Evolutionary conservation across 2,113 vertebrate species (phyloP).

Genomic region (Rhombomys opimus): DNA sequence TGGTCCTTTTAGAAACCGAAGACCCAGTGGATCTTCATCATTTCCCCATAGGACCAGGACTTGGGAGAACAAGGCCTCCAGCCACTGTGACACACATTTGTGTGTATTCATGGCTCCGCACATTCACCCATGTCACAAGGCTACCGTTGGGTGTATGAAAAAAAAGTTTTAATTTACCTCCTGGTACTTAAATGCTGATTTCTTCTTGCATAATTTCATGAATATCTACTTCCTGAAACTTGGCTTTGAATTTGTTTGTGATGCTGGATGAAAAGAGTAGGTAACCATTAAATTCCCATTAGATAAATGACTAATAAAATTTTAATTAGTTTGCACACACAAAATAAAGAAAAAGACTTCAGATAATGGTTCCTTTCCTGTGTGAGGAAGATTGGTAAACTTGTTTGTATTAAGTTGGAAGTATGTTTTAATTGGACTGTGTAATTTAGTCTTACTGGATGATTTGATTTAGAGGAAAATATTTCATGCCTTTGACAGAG

Average conservation of each 20-base stretch:
- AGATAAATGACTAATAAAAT: constrained; percentile 57
- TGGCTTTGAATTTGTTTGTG: constrained; percentile 54
- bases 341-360: constrained; percentile 42
- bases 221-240: constrained; percentile 32
- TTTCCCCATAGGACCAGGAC: neutral
- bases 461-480: constrained; percentile 63
- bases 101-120: accelerated
- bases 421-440: constrained; percentile 56
- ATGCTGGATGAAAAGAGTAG: constrained; percentile 27
- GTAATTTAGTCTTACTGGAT: constrained; percentile 64
- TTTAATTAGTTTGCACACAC: constrained; percentile 58
- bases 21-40: neutral
- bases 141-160: neutral
- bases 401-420: constrained; percentile 31
- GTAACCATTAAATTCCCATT: constrained; percentile 59
- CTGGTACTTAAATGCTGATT: neutral
- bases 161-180: neutral
- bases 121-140: accelerated
- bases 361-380: constrained; percentile 29
- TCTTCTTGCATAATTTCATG: constrained; percentile 5
- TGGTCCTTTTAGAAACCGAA: neutral
- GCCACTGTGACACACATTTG: neutral
- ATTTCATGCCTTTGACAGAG: constrained; percentile 62
- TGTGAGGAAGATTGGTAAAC: constrained; percentile 38
- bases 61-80: neutral